A percentile compares a stretch with the other conserved stretches of the same genome.
These are phyloP conservation scores for Sesia bembeciformis DNA, from an alignment of 2,888 invertebrate species.

Conservation along the genomic window DNA sequence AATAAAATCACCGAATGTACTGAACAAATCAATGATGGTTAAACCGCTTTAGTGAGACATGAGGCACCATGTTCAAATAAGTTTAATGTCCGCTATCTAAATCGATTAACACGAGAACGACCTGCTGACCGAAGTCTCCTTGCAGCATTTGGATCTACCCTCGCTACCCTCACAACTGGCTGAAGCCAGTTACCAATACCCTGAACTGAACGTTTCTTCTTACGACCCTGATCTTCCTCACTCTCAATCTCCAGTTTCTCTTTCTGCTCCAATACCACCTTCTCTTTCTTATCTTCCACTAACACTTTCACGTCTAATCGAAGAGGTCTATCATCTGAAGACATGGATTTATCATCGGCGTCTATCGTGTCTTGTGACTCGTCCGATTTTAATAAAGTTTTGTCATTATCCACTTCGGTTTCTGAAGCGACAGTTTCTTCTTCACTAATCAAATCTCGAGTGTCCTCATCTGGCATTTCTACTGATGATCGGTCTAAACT, in stretches of 20 bases:
- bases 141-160: constrained; percentile 64
- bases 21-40: no score
- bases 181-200: constrained; percentile 59
- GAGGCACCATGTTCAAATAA: not conserved
- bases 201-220: constrained; percentile 38
- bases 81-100: constrained; percentile 34
- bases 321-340: constrained; percentile 17
- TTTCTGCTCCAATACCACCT: constrained; percentile 25
- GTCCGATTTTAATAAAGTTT: constrained; percentile 18
- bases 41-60: not conserved
- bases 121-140: constrained; percentile 48
- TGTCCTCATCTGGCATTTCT: constrained; percentile 44
- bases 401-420: constrained; percentile 21
- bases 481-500: constrained; percentile 46
- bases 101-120: constrained; percentile 14
- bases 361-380: constrained; percentile 21
- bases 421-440: constrained; percentile 37
- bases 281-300: constrained; percentile 25
- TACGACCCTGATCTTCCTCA: constrained; percentile 32
- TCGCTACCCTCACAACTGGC: constrained; percentile 79
- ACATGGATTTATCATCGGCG: constrained; percentile 10
- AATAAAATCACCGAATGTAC: no score
- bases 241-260: constrained; percentile 29
- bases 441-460: constrained; percentile 43
- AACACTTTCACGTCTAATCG: constrained; percentile 32